These are phyloP conservation scores for Corapipo altera DNA, from an alignment of 2,113 vertebrate genomes.

Conservation along the genomic window DNA sequence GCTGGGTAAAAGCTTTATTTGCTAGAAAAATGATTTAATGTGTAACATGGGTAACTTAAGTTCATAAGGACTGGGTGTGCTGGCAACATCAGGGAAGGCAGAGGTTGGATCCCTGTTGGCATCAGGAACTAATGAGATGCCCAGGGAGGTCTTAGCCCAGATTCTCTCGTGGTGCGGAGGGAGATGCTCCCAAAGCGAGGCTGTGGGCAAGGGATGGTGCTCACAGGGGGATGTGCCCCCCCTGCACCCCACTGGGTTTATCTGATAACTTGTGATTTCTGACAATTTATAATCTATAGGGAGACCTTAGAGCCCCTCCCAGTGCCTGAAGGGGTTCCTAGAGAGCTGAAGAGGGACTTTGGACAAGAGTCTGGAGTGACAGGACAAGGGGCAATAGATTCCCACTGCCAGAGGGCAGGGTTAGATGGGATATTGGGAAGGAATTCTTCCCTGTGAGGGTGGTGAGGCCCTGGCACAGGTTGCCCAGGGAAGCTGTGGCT, in stretches of 20 bases:
- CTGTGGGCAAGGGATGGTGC: accelerated
- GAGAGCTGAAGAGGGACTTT: not conserved
- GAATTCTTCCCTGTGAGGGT: not conserved
- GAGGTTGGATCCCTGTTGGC: not conserved
- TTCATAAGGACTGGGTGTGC: not conserved
- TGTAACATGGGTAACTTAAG: not conserved
- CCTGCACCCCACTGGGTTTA: not conserved
- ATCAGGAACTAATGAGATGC: no score
- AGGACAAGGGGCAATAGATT: not conserved
- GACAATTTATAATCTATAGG: not conserved
- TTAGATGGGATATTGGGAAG: not conserved
- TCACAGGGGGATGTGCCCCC: accelerated
- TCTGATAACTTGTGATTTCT: not conserved
- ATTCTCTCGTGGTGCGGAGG: accelerated
- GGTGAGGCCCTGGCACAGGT: not conserved
- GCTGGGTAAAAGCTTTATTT: not conserved
- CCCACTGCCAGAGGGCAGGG: not conserved
- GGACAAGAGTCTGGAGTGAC: not conserved
- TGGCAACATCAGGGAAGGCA: not conserved
- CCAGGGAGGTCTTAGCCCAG: accelerated
- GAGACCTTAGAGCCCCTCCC: not conserved
- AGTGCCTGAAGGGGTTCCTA: not conserved
- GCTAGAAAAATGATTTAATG: not conserved
- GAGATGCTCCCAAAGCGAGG: not conserved
- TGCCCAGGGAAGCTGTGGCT: not conserved